Evolutionary conservation across 64 coral and sea anemone genomes (phyloP).

Genomic region (Montipora capricornis): DNA sequence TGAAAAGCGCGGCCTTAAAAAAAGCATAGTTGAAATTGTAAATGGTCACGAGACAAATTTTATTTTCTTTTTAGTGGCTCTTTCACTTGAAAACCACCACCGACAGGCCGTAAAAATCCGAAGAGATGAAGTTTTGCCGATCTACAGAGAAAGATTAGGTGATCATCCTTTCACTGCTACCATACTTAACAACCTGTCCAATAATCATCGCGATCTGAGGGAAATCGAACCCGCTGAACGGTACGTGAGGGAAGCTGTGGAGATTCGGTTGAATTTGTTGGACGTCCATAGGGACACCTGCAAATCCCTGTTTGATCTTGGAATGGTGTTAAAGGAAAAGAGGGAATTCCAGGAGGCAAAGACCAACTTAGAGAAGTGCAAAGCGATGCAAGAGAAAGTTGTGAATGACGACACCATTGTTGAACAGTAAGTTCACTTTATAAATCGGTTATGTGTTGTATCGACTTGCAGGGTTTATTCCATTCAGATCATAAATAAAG

Average conservation of each 20-base stretch:
- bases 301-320: conserved; percentile 63
- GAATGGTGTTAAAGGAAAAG: not conserved
- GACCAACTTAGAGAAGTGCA: not conserved
- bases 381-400: conserved; percentile 33
- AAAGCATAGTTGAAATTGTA: too few species aligned
- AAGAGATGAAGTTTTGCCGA: conserved; percentile 11
- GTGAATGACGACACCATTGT: not conserved
- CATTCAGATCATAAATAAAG: too few species aligned
- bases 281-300: conserved; percentile 45
- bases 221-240: conserved; percentile 15
- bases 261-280: conserved; percentile 10
- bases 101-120: conserved; percentile 43
- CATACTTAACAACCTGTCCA: conserved; percentile 43
- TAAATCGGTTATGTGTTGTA: too few species aligned
- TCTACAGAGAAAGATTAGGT: conserved; percentile 62
- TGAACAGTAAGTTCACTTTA: not conserved
- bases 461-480: too few species aligned
- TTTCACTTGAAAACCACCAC: not conserved
- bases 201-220: conserved; percentile 29
- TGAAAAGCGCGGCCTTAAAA: too few species aligned
- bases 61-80: not conserved
- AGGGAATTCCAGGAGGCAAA: not conserved
- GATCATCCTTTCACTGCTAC: conserved; percentile 81
- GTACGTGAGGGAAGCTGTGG: not conserved
- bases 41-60: too few species aligned